phyloP scores from a whole-genome alignment of 2,797 vertebrate species.

The Argyrosomus regius region DNA sequence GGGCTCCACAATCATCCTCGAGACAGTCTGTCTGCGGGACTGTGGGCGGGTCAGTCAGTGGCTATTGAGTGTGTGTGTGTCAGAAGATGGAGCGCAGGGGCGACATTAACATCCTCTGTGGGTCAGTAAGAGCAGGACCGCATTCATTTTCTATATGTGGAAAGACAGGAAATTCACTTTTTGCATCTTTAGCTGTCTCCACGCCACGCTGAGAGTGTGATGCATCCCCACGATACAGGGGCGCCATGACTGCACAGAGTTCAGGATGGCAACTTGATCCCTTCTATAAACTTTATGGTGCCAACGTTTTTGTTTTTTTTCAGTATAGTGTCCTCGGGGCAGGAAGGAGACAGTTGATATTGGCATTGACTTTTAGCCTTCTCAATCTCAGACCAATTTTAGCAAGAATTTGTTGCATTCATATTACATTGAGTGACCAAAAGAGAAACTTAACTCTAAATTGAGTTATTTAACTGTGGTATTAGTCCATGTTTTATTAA shows the following conservation, averaged over 20 bases:
- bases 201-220: slow-evolving; percentile 5
- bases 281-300: slow-evolving; percentile 48
- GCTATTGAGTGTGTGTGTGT: slow-evolving; percentile 18
- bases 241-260: slow-evolving; percentile 17
- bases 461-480: not conserved
- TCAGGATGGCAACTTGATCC: slow-evolving; percentile 56
- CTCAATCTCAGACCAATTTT: not conserved
- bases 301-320: slow-evolving; percentile 35
- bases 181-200: slow-evolving; percentile 25
- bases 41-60: slow-evolving; percentile 11
- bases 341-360: slow-evolving; percentile 42
- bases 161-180: slow-evolving; percentile 20
- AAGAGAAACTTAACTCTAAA: not conserved
- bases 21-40: slow-evolving; percentile 55
- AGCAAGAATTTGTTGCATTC: slow-evolving; percentile 5
- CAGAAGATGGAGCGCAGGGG: slow-evolving; percentile 3
- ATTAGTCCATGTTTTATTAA: slow-evolving; percentile 4
- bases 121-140: not conserved
- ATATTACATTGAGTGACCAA: not conserved
- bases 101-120: slow-evolving; percentile 5
- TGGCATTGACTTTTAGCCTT: slow-evolving; percentile 20
- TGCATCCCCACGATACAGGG: not conserved
- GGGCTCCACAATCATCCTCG: slow-evolving; percentile 46
- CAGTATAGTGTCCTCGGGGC: slow-evolving; percentile 6
- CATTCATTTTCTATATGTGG: slow-evolving; percentile 2